Evolutionary conservation across 2,888 invertebrate genomes (phyloP).

Genomic region (Pasiphila rectangulata): DNA sequence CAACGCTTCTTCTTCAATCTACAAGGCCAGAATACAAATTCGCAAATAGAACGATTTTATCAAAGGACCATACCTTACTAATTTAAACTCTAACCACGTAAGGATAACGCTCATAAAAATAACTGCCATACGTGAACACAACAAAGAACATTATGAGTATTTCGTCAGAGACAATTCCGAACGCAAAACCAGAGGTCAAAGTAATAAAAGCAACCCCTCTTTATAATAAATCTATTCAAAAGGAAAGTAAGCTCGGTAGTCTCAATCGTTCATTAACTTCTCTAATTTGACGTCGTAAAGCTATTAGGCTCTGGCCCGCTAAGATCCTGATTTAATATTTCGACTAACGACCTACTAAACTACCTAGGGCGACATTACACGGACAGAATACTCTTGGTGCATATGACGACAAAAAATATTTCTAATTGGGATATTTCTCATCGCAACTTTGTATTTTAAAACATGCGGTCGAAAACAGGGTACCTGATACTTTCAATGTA

Average conservation of each 20-base stretch:
- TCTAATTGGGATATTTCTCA: no score
- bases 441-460: no score
- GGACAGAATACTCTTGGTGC: no score
- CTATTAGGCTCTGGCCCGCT: conserved; percentile 13
- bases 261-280: conserved; percentile 28
- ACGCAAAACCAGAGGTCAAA: conserved; percentile 17
- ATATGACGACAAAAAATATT: no score
- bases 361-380: conserved; percentile 1
- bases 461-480: no score
- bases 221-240: conserved; percentile 27
- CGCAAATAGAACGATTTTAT: neutral
- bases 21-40: neutral
- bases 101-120: conserved; percentile 27
- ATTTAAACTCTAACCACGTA: conserved; percentile 26
- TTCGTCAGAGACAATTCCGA: conserved; percentile 19
- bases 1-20: neutral
- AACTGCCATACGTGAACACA: conserved; percentile 24
- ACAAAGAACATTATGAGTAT: conserved; percentile 27
- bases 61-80: conserved; percentile 1
- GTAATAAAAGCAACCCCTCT: conserved; percentile 12
- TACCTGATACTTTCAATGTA: no score
- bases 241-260: conserved; percentile 21
- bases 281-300: conserved; percentile 25
- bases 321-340: conserved; percentile 24
- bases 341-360: conserved; percentile 20